Evolutionary conservation across 2,888 invertebrate species (phyloP), one percentile per base, ranked within the genome.

Genomic region (Drosophila subsilvestris): DNA sequence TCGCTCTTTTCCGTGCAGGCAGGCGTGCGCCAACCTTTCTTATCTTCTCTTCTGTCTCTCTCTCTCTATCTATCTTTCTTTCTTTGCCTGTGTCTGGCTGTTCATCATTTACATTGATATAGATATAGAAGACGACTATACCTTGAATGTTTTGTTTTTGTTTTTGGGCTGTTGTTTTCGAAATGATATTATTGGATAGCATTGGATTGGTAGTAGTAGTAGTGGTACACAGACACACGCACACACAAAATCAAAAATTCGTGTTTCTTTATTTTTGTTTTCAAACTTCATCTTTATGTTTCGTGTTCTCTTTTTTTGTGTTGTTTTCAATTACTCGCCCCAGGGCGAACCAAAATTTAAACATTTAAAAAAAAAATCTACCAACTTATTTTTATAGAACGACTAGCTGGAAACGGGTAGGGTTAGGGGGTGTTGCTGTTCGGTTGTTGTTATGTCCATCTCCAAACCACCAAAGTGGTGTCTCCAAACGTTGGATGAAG

Each of bases 1-100:
- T 67, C 67, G 18, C 67, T 66, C 67, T 0, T 25, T 37, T n/a
- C 14, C 54, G 4, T 29, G 42, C n/a, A n/a, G 37, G 42, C n/a
- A n/a, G 37, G 14, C 14, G 37, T 12, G 37, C 37, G 32, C 32
- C 37, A 7, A n/a, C 6, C n/a, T 37, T 37, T 7, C n/a, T 37
- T 37, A n/a, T 7, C n/a, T 37, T n/a, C 37, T 37, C 6, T 37
- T n/a, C 7, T 37, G n/a, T 37, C 32, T 32, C 12, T 32, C 10
- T 12, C 12, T 12, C 12, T 32, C 32, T 1, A 3, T 32, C 29
- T 3, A 3, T 32, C 5, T n/a, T 0, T 37, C 37, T 14, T 6
- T 37, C 37, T 37, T 22, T 22, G 22, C 6, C 6, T 25, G 25
- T 25, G 25, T 25, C 6, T 6, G 37, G 7, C 12, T 32, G 37